A percentile compares a stretch with the other conserved stretches of the same genome.
Conservation (phyloP, 2,888 invertebrate species). For the Ochropacha duplaris region DNA sequence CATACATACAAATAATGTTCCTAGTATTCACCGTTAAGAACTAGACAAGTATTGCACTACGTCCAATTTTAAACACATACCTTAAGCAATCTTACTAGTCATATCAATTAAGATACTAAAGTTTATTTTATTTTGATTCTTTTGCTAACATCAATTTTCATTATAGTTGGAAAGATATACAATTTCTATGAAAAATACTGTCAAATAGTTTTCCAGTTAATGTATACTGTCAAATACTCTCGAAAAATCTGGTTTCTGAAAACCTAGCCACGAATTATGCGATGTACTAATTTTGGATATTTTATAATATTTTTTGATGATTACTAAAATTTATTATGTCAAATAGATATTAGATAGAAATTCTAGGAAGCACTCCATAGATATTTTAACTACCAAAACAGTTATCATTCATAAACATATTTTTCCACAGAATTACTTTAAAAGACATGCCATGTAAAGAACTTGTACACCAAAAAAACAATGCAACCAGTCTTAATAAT, state of each 20-base stretch:
- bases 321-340: neutral
- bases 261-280: neutral
- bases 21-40: neutral
- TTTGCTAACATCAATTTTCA: neutral
- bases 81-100: neutral
- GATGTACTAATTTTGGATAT: neutral
- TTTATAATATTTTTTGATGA: neutral
- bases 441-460: too few species aligned
- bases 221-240: neutral
- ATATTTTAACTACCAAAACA: too few species aligned
- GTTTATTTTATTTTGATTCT: neutral
- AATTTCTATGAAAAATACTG: slow-evolving; percentile 28
- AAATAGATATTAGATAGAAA: too few species aligned
- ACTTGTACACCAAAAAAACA: too few species aligned
- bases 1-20: neutral
- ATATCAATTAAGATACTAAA: too few species aligned
- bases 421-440: too few species aligned
- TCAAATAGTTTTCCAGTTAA: slow-evolving; percentile 36
- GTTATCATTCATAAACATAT: too few species aligned
- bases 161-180: neutral
- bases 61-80: neutral
- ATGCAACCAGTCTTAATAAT: too few species aligned
- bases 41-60: neutral
- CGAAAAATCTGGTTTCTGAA: neutral
- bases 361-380: too few species aligned